Conservation (phyloP, 2,888 invertebrate genomes). For the Sicus ferrugineus region DNA sequence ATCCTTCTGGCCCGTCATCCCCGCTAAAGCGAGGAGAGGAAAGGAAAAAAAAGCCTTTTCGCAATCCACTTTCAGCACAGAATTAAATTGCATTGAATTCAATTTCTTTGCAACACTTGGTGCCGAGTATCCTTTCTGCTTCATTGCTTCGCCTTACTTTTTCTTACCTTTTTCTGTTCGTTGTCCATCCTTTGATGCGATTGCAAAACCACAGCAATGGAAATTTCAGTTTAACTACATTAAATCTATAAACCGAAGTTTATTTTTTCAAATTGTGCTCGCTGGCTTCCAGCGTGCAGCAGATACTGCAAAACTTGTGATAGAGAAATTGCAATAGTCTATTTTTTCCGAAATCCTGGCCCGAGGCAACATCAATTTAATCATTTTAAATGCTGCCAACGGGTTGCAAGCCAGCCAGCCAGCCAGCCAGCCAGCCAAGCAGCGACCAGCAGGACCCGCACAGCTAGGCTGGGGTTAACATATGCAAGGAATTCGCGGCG, state of each 20-base stretch:
- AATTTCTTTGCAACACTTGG: conserved; percentile 21
- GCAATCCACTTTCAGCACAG: background rate
- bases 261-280: conserved; percentile 45
- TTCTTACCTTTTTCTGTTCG: background rate
- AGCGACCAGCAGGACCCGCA: background rate
- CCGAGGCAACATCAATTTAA: conserved; percentile 31
- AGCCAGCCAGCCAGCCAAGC: background rate
- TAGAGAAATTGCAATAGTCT: conserved; percentile 13
- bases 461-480: background rate
- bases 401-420: too few species aligned
- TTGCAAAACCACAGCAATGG: conserved; percentile 24
- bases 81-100: conserved; percentile 22
- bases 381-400: conserved; percentile 31
- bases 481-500: background rate
- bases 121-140: background rate
- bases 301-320: background rate
- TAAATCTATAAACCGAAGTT: conserved; percentile 35
- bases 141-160: background rate
- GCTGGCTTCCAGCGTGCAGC: conserved; percentile 19
- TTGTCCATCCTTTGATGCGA: conserved; percentile 11
- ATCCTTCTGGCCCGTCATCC: too few species aligned
- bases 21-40: background rate
- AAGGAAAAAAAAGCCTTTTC: background rate
- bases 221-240: conserved; percentile 31
- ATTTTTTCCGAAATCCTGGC: conserved; percentile 9